Evolutionary conservation across 1,140 invertebrate species (phyloP), one percentile per base, ranked within the genome.

Genomic region (Hyles euphorbiae): DNA sequence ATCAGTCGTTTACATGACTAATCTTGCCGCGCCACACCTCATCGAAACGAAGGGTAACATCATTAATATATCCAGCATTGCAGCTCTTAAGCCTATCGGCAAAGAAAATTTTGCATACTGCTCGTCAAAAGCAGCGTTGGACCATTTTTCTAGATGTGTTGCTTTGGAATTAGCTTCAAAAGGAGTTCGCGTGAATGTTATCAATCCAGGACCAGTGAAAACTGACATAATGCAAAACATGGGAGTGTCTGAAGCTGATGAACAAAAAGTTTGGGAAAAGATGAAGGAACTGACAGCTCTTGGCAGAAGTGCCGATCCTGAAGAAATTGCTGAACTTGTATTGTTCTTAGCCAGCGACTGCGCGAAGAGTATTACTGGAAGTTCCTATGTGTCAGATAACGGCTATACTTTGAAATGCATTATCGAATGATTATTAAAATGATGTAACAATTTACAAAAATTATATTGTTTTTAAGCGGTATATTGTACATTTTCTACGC

Each of bases 81-180:
- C 51, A 3, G 53, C 11, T 5, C 8, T 56, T 3, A 50, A 56
- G n/a, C n/a, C 36, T 5, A n/a, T 47, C 34, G 5, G 10, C 1
- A 9, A n/a, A 8, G 34, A 53, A 52, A 34, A 33, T 11, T 46
- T 54, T 11, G 32, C 58, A 9, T 96, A 96, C 67, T 92, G 91
- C 65, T 92, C 95, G 81, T 94, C 93, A 34, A 96, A 96, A 87
- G 83, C 93, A 58, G 94, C 94, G 12, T 56, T 96, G 7, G 94
- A 96, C 82, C 94, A 95, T 70, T 89, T 96, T 47, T 95, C 94
- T 2, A 83, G 91, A 63, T 94, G 92, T 52, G 61, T 85, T n/a
- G 92, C 92, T 9, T 89, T 94, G 64, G 93, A 94, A 76, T 77
- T 94, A 11, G 93, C 91, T 10, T 44, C 84, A 2, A 92, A 93